A percentile compares a stretch with the other conserved stretches of the same genome.
phyloP scores from a whole-genome alignment of 2,113 vertebrate species.

The Misgurnus anguillicaudatus region DNA sequence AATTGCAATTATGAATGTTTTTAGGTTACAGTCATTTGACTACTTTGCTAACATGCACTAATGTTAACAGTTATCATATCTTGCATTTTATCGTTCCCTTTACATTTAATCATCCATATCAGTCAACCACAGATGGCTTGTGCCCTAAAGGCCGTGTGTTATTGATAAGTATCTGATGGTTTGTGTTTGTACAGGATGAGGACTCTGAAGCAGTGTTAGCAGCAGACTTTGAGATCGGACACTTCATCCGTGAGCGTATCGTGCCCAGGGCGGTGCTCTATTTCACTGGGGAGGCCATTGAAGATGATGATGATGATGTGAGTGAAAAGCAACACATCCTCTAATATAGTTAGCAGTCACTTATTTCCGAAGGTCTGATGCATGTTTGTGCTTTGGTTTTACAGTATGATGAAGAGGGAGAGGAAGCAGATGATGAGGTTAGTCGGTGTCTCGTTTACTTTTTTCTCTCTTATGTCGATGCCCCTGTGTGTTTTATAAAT shows the following conservation, averaged over 20 bases:
- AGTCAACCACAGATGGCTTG: too few relatives aligned
- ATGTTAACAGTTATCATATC: too few relatives aligned
- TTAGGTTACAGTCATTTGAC: too few relatives aligned
- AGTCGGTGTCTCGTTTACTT: constrained; percentile 19
- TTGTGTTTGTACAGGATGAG: constrained; percentile 82
- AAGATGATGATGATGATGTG: constrained; percentile 97
- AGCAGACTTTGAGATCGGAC: constrained; percentile 98
- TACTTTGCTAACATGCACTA: too few relatives aligned
- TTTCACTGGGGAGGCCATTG: constrained; percentile 98
- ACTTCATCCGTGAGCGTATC: constrained; percentile 96
- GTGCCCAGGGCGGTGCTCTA: constrained; percentile 95
- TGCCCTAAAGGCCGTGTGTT: background rate
- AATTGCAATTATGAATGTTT: too few relatives aligned
- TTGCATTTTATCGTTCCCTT: too few relatives aligned
- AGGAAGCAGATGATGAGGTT: constrained; percentile 98
- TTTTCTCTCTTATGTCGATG: background rate
- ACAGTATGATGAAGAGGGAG: constrained; percentile 98
- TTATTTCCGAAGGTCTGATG: background rate
- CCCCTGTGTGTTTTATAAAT: background rate
- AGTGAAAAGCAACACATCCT: constrained; percentile 48
- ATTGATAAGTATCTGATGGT: background rate
- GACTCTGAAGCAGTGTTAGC: constrained; percentile 94
- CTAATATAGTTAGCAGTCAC: background rate
- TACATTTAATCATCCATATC: too few relatives aligned
- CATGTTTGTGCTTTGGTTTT: constrained; percentile 54